Percentiles rank a stretch among this genome's conserved stretches.
These are phyloP conservation scores for Sphaeramia orbicularis DNA, from an alignment of 2,797 vertebrate genomes.

Conservation along the genomic window DNA sequence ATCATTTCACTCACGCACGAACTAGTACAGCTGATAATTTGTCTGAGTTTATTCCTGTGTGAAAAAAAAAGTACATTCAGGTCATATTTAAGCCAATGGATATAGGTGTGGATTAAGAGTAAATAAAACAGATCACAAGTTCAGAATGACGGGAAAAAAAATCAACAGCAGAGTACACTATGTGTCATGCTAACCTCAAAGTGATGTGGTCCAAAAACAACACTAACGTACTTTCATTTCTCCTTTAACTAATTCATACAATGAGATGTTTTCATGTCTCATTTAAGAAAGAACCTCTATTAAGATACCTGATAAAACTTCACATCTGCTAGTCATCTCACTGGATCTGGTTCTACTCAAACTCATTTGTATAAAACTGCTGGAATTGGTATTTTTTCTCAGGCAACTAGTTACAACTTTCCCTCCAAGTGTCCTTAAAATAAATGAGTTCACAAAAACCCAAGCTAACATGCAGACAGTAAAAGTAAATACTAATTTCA, in stretches of 20 bases:
- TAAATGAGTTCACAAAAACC: not conserved
- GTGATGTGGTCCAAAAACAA: constrained; percentile 3
- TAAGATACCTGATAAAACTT: constrained; percentile 5
- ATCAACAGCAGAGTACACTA: not conserved
- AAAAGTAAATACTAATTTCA: constrained; percentile 13
- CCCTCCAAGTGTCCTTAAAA: not conserved
- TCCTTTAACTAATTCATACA: not conserved
- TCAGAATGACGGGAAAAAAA: not conserved
- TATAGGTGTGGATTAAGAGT: no score
- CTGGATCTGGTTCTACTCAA: not conserved
- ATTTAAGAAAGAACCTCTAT: not conserved
- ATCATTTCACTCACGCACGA: constrained; percentile 34
- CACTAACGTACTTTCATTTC: not conserved
- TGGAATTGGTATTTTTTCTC: not conserved
- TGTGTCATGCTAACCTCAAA: not conserved
- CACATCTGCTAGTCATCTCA: not conserved
- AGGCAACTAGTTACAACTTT: not conserved
- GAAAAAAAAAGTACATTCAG: not conserved
- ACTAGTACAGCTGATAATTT: not conserved
- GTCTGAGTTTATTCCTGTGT: not conserved
- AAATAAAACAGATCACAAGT: not conserved
- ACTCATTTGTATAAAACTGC: not conserved
- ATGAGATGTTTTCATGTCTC: not conserved
- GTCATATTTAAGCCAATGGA: no score
- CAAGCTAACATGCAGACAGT: constrained; percentile 8